Evolutionary conservation across 1,140 invertebrate genomes (phyloP).

Genomic region (Calosoma granatense): DNA sequence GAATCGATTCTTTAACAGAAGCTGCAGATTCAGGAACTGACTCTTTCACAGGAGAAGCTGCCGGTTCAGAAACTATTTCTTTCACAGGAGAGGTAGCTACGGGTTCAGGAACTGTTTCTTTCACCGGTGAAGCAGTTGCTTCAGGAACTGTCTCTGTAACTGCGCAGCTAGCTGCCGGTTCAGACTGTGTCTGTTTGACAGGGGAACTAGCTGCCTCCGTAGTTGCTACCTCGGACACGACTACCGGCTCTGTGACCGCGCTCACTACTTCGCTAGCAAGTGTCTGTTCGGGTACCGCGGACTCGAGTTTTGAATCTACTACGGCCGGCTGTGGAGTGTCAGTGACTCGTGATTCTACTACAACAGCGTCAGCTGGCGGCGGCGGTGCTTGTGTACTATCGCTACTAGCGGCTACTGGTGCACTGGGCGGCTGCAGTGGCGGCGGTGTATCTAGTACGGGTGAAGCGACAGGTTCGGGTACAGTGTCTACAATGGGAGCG

Average conservation of each 20-base stretch:
- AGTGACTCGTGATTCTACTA: background rate
- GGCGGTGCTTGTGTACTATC: background rate
- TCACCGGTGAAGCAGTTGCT: too few relatives aligned
- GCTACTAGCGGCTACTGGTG: too few relatives aligned
- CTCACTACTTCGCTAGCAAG: background rate
- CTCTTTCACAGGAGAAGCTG: constrained; percentile 10
- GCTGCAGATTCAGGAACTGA: background rate
- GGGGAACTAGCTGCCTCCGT: constrained; percentile 15
- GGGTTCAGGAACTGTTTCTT: constrained; percentile 12
- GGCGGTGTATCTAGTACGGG: background rate
- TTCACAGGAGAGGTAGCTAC: constrained; percentile 7
- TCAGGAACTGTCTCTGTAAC: constrained; percentile 14
- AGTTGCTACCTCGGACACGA: constrained; percentile 16
- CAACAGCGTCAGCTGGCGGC: background rate
- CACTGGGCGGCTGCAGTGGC: background rate
- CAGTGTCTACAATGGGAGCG: constrained; percentile 13
- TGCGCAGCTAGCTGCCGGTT: constrained; percentile 5
- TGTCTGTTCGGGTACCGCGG: background rate
- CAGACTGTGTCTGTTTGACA: constrained; percentile 12
- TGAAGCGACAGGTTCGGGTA: background rate
- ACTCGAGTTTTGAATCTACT: background rate
- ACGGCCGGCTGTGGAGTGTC: background rate
- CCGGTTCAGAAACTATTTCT: constrained; percentile 12
- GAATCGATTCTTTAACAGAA: background rate
- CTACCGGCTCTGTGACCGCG: background rate